Conservation (phyloP, 2,888 invertebrate genomes). For the Campoplex capitator region DNA sequence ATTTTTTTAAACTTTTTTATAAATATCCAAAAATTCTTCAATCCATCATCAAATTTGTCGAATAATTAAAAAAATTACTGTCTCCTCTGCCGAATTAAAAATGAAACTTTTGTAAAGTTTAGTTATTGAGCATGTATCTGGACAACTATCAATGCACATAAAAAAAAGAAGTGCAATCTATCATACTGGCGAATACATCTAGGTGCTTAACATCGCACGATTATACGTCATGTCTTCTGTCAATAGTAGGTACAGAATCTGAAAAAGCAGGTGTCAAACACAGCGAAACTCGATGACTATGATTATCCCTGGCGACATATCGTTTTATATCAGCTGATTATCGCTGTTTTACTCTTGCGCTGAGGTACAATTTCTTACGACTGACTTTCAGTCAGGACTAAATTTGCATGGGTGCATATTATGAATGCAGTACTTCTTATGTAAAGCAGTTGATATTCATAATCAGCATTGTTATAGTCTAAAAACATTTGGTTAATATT, state of each 20-base stretch:
- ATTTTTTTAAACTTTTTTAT: too few relatives aligned
- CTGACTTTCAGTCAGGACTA: slow-evolving; percentile 51
- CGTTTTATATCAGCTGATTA: slow-evolving; percentile 41
- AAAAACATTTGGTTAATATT: not conserved
- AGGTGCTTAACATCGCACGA: not conserved
- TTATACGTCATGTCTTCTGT: not conserved
- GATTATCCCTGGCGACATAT: slow-evolving; percentile 50
- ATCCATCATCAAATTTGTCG: not conserved
- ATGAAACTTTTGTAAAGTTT: not conserved
- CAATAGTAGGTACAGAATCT: slow-evolving; percentile 11
- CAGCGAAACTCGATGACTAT: slow-evolving; percentile 35
- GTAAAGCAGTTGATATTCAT: slow-evolving; percentile 26
- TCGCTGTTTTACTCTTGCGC: slow-evolving; percentile 41
- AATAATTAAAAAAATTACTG: not conserved
- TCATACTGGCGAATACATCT: not conserved
- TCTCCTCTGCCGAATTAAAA: not conserved
- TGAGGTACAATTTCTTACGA: slow-evolving; percentile 25
- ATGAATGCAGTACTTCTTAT: slow-evolving; percentile 23
- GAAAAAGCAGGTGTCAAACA: slow-evolving; percentile 32
- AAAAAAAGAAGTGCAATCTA: not conserved
- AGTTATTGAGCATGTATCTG: not conserved
- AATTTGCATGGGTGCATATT: slow-evolving; percentile 2
- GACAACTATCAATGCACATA: slow-evolving; percentile 7
- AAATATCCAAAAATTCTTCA: not conserved
- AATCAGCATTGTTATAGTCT: slow-evolving; percentile 5